Conservation (phyloP, 2,888 invertebrate genomes). For the Oxycera nigricornis region DNA sequence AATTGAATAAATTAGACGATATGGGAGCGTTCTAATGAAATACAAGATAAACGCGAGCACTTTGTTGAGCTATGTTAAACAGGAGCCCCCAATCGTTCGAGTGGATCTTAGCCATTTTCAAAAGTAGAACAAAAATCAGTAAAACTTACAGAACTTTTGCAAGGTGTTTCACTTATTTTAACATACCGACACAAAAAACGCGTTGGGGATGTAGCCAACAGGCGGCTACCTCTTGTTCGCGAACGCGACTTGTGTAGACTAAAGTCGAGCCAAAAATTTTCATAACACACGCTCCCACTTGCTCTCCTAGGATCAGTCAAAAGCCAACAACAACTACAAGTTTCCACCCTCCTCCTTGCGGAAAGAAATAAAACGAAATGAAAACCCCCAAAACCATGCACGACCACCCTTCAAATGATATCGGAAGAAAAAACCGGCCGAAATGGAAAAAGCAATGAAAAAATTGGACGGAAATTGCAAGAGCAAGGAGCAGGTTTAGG, state of each 20-base stretch:
- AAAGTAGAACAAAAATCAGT: constrained; percentile 44
- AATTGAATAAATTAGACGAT: too few relatives aligned
- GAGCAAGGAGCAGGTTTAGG: constrained; percentile 15
- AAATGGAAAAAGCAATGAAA: constrained; percentile 26
- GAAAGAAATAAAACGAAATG: constrained; percentile 33
- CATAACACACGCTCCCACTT: constrained; percentile 27
- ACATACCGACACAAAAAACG: constrained; percentile 63
- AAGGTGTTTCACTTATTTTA: constrained; percentile 63
- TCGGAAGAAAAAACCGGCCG: constrained; percentile 11
- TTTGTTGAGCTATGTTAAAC: too few relatives aligned
- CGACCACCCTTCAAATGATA: constrained; percentile 12
- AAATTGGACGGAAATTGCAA: constrained; percentile 12
- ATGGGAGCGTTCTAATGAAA: too few relatives aligned
- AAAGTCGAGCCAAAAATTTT: constrained; percentile 28
- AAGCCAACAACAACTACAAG: constrained; percentile 22
- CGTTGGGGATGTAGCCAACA: constrained; percentile 61
- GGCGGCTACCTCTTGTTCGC: constrained; percentile 63
- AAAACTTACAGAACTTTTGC: constrained; percentile 63
- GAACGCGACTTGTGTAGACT: constrained; percentile 63
- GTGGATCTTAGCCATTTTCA: too few relatives aligned
- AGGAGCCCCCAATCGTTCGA: too few relatives aligned
- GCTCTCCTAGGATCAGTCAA: constrained; percentile 35
- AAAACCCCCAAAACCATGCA: constrained; percentile 33
- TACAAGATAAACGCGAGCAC: too few relatives aligned
- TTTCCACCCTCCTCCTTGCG: not conserved